phyloP scores from a whole-genome alignment of 2,113 vertebrate genomes.

The Alectura lathami region DNA sequence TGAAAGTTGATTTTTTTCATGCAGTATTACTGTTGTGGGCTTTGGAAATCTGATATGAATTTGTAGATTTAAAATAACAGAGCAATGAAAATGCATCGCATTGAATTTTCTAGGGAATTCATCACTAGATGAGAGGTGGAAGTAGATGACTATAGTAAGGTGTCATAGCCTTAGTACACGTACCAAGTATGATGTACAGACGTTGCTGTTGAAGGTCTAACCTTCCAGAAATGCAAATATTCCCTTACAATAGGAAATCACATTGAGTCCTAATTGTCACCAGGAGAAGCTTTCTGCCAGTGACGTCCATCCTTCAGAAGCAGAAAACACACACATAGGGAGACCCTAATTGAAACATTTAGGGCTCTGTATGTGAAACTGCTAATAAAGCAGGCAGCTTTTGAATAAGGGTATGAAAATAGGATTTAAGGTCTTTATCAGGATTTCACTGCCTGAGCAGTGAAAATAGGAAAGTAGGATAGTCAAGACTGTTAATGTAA shows the following conservation, averaged over 20 bases:
- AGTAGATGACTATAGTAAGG: neutral
- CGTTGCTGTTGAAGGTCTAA: neutral
- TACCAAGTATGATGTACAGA: neutral
- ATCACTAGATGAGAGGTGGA: neutral
- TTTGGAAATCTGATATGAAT: neutral
- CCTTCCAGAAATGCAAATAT: neutral
- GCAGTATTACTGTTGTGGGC: neutral
- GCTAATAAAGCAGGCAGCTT: neutral
- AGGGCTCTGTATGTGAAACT: neutral
- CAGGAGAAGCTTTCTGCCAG: neutral
- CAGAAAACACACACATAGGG: neutral
- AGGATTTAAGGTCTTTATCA: neutral
- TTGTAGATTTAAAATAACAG: neutral
- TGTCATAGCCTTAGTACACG: neutral
- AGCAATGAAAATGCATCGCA: neutral
- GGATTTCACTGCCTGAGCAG: neutral
- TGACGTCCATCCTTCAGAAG: neutral
- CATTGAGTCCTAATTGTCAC: neutral
- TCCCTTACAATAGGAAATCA: neutral
- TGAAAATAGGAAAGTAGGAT: neutral
- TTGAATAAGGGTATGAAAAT: neutral
- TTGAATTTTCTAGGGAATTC: neutral
- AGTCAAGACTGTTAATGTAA: neutral
- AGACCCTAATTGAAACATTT: neutral
- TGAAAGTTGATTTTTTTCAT: neutral